Percentiles rank a stretch among this genome's conserved stretches.
Conservation (phyloP, 2,888 invertebrate species). For the Pimpla rufipes region DNA sequence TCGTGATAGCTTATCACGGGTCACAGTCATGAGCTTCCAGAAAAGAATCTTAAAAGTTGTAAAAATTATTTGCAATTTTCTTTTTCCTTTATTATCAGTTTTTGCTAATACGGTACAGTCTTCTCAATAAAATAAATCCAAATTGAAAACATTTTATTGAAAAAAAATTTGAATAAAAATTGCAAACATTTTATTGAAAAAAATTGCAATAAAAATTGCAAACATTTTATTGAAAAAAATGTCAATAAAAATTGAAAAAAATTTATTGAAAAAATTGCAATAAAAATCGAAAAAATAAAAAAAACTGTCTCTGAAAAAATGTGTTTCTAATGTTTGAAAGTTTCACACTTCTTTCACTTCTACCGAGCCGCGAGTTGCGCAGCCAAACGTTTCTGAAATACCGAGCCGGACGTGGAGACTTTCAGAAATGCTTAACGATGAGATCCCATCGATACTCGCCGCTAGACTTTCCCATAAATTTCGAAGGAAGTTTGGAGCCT, state of each 20-base stretch:
- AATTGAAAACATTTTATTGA: too few relatives aligned
- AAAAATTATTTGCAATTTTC: too few relatives aligned
- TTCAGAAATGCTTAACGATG: slow-evolving; percentile 5
- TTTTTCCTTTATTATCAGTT: too few relatives aligned
- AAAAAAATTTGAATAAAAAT: too few relatives aligned
- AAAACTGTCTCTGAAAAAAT: not conserved
- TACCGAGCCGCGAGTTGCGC: not conserved
- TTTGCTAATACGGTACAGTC: too few relatives aligned
- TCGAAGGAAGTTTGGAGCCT: slow-evolving; percentile 1
- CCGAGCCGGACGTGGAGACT: not conserved
- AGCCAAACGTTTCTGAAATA: not conserved
- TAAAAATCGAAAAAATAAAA: not conserved
- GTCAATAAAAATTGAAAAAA: too few relatives aligned
- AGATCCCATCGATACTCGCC: not conserved
- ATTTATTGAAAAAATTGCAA: not conserved
- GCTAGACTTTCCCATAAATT: slow-evolving; percentile 35
- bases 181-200: not conserved
- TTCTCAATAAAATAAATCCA: too few relatives aligned
- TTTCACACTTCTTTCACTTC: not conserved
- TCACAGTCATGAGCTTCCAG: too few relatives aligned
- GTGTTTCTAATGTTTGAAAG: not conserved
- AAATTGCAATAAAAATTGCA: not conserved
- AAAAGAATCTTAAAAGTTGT: too few relatives aligned
- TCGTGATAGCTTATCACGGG: too few relatives aligned
- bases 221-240: not conserved